A percentile compares a stretch with the other conserved stretches of the same genome.
Conservation (phyloP, 92 coral and sea anemone genomes). For the Diadumene lineata region DNA sequence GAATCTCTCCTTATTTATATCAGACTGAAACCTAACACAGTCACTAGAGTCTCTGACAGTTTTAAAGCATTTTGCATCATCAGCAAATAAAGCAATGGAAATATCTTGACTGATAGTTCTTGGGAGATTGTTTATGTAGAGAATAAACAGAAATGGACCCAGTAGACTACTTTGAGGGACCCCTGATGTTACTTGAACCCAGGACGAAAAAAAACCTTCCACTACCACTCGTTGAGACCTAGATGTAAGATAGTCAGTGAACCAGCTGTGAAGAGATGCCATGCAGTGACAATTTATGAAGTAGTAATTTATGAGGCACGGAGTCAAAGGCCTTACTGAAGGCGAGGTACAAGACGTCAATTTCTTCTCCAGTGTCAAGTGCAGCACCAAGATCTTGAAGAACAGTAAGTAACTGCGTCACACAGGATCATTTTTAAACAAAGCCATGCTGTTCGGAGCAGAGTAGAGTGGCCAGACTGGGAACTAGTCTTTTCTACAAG, state of each 20-base stretch:
- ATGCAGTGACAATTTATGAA: background rate
- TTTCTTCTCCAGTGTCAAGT: too few species aligned
- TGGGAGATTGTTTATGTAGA: background rate
- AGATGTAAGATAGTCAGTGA: background rate
- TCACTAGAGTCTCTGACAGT: too few species aligned
- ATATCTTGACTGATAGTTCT: background rate
- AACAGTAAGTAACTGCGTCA: too few species aligned
- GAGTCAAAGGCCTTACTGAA: constrained; percentile 20
- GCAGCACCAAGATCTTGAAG: too few species aligned
- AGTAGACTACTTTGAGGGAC: constrained; percentile 43
- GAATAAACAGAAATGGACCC: constrained; percentile 31
- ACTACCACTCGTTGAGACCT: constrained; percentile 2
- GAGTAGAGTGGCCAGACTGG: too few species aligned
- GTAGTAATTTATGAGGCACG: too few species aligned
- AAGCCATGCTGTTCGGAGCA: too few species aligned
- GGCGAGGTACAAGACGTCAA: too few species aligned
- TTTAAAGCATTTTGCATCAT: background rate
- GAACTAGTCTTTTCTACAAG: too few species aligned
- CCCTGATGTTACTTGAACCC: constrained; percentile 1
- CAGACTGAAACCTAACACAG: too few species aligned
- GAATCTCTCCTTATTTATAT: too few species aligned
- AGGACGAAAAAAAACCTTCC: constrained; percentile 1
- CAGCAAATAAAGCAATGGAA: background rate
- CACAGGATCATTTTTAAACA: too few species aligned
- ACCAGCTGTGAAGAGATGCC: constrained; percentile 14